phyloP scores from a whole-genome alignment of 1,140 invertebrate genomes.

The Hyles euphorbiae region DNA sequence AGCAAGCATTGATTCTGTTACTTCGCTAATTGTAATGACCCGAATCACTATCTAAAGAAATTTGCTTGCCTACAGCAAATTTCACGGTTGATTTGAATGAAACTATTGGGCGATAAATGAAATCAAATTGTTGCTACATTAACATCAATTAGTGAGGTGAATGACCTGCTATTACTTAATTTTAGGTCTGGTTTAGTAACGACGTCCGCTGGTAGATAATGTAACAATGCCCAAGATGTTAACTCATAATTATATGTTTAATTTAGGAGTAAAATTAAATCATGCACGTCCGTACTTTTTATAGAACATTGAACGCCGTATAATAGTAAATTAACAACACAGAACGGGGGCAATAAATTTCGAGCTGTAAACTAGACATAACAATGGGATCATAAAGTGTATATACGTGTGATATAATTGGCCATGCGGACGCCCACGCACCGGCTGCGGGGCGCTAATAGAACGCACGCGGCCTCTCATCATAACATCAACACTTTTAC shows the following conservation, averaged over 20 bases:
- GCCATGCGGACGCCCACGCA: constrained; percentile 17
- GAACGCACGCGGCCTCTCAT: constrained; percentile 9
- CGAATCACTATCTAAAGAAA: too few species aligned
- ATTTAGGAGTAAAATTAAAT: too few species aligned
- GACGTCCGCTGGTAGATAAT: neutral
- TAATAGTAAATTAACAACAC: too few species aligned
- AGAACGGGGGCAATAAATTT: constrained; percentile 16
- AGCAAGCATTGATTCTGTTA: too few species aligned
- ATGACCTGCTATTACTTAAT: constrained; percentile 44
- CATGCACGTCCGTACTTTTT: too few species aligned
- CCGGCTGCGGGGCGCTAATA: constrained; percentile 3
- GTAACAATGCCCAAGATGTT: neutral
- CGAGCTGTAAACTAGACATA: constrained; percentile 17
- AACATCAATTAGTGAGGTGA: constrained; percentile 51
- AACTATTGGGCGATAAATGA: constrained; percentile 33
- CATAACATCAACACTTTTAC: too few species aligned
- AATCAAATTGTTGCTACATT: constrained; percentile 35
- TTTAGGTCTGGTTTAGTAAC: constrained; percentile 16
- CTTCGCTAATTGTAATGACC: too few species aligned
- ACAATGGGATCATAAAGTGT: constrained; percentile 14
- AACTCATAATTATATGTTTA: neutral
- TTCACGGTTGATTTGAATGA: constrained; percentile 25
- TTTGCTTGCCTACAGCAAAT: too few species aligned
- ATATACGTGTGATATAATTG: constrained; percentile 9
- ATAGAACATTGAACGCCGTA: too few species aligned